A percentile compares a stretch with the other conserved stretches of the same genome.
Evolutionary conservation across 2,888 invertebrate genomes (phyloP).

Genomic region (Muschampia plurimacula): DNA sequence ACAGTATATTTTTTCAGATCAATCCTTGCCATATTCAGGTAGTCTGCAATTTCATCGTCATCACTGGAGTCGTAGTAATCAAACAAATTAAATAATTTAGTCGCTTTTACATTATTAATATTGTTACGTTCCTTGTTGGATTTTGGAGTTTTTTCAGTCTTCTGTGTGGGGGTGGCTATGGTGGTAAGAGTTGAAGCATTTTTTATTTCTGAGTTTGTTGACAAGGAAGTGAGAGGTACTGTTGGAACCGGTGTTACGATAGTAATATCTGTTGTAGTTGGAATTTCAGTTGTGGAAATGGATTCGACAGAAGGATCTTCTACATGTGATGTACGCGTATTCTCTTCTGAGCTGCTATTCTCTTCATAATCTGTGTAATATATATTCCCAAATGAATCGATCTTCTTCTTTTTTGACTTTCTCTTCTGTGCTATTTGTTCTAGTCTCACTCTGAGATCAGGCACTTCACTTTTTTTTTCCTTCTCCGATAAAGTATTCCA

Average conservation of each 20-base stretch:
- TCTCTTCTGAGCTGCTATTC: slow-evolving; percentile 59
- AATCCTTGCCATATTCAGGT: slow-evolving; percentile 64
- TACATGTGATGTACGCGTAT: slow-evolving; percentile 45
- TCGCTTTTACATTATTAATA: slow-evolving; percentile 51
- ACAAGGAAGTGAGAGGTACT: slow-evolving; percentile 11
- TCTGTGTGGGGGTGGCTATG: slow-evolving; percentile 30
- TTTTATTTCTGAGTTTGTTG: background rate
- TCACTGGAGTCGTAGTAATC: slow-evolving; percentile 69
- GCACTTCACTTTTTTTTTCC: slow-evolving; percentile 61
- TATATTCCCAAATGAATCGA: slow-evolving; percentile 64
- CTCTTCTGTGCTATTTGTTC: slow-evolving; percentile 75
- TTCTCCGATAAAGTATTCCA: slow-evolving; percentile 61
- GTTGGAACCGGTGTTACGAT: slow-evolving; percentile 22
- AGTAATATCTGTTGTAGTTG: slow-evolving; percentile 26
- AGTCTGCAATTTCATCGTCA: slow-evolving; percentile 71
- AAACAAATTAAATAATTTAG: slow-evolving; percentile 56
- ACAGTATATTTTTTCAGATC: slow-evolving; percentile 68
- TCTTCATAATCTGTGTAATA: slow-evolving; percentile 73
- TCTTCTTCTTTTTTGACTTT: slow-evolving; percentile 72
- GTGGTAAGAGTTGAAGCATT: slow-evolving; percentile 26
- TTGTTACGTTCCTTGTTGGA: slow-evolving; percentile 11
- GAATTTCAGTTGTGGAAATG: slow-evolving; percentile 17
- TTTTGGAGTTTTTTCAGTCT: slow-evolving; percentile 14
- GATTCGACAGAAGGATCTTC: slow-evolving; percentile 34
- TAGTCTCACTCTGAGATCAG: slow-evolving; percentile 70